Conservation (phyloP, 2,113 vertebrate genomes). For the Cariama cristata region DNA sequence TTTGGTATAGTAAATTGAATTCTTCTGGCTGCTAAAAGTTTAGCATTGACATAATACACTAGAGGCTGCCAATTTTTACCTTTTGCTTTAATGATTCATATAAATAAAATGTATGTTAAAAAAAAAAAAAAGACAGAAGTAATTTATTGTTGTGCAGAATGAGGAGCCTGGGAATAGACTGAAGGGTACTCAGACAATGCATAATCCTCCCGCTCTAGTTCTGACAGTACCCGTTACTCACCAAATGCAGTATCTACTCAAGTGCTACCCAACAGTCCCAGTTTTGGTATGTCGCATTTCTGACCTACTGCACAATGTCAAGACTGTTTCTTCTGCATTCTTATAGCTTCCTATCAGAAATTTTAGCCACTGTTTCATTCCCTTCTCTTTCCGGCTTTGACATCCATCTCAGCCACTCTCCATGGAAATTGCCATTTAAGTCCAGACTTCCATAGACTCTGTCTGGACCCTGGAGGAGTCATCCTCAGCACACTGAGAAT, state of each 20-base stretch:
- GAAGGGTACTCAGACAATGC: neutral
- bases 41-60: neutral
- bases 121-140: neutral
- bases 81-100: neutral
- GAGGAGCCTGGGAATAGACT: neutral
- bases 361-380: neutral
- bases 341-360: neutral
- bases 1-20: neutral
- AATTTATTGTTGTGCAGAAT: neutral
- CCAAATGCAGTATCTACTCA: neutral
- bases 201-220: neutral
- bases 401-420: neutral
- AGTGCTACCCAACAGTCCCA: neutral
- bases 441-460: neutral
- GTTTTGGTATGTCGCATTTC: neutral
- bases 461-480: neutral
- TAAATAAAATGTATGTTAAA: neutral
- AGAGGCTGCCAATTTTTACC: neutral
- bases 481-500: neutral
- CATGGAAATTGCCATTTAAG: neutral
- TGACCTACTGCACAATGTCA: neutral
- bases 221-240: neutral
- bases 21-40: neutral
- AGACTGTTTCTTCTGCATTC: neutral
- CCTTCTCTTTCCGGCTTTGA: neutral